Evolutionary conservation across 64 coral and sea anemone genomes (phyloP).

Genomic region (Montipora efflorescens): DNA sequence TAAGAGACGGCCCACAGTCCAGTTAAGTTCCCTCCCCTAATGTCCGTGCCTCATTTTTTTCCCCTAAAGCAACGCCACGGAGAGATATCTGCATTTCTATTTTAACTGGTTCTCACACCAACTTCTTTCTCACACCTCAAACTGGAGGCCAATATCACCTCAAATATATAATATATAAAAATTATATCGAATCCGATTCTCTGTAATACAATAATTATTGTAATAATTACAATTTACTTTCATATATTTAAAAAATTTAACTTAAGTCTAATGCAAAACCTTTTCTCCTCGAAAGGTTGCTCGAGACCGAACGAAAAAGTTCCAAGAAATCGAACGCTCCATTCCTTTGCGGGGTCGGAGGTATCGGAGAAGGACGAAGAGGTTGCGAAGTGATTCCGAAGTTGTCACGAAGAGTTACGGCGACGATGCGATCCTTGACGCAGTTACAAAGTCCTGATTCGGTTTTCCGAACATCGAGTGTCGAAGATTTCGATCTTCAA

Average conservation of each 20-base stretch:
- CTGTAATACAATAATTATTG: background rate
- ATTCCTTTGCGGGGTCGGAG: too few relatives aligned
- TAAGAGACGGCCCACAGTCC: background rate
- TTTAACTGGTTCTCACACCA: background rate
- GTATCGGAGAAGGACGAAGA: background rate
- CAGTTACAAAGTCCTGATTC: background rate
- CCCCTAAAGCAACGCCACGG: too few relatives aligned
- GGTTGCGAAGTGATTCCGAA: background rate
- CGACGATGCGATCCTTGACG: background rate
- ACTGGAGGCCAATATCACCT: background rate
- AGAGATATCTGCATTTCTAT: background rate
- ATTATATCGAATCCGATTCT: background rate
- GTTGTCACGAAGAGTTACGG: background rate
- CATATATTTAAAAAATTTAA: background rate
- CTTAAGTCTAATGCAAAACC: background rate
- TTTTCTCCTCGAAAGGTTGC: background rate
- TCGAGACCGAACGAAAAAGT: too few relatives aligned
- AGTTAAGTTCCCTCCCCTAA: too few relatives aligned
- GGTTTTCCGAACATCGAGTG: background rate
- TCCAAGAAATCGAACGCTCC: too few relatives aligned
- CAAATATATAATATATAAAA: conserved; percentile 34
- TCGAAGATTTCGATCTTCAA: background rate
- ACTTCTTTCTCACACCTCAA: background rate
- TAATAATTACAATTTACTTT: background rate
- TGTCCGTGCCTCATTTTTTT: too few relatives aligned